Base-by-base conservation (phyloP, 2,888 invertebrate species). In the Epirrhoe tristata region DNA sequence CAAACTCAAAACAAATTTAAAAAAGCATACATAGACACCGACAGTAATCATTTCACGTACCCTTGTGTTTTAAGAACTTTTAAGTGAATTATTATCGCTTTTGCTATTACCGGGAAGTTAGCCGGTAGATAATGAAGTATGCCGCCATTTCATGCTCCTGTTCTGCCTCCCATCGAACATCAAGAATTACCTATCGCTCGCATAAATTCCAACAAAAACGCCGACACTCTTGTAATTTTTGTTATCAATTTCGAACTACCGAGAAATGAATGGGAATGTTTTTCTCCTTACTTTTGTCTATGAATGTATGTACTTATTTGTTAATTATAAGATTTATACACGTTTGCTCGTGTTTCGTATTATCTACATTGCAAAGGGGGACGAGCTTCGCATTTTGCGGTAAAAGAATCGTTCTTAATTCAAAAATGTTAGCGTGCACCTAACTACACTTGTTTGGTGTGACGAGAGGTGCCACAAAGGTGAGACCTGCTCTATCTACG, bases 401-500 rank as follows among this genome's bases (percentile, higher is more conserved):
- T 70, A 74, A 74, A 74, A 70, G 63, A 69, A 71, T 65, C 53
- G 65, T 76, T 76, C 65, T 75, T 77, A 75, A 77, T 80, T 77
- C 74, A 72, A 80, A 80, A 80, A 75, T 79, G 58, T 72, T 65
- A 67, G 71, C 74, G 54, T 69, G 55, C 63, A 69, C 73, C 71
- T 66, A 73, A 70, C 66, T 78, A 74, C 76, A 82, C 80, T 79
- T 74, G 76, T 74, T 75, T 69, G 75, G 74, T 73, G 77, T 77
- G 63, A 66, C 76, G 68, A 77, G 76, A 68, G 75, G 72, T 71
- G 73, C 80, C 78, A 87, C 88, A 86, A 87, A 85, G 85, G 82
- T 80, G 81, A 75, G 73, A 76, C 84, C 82, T 88, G 87, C 89
- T 79, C 81, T 88, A 86, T 88, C 88, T 86, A 77, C 80, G 75